phyloP scores from a whole-genome alignment of 2,113 vertebrate genomes.

The Odontesthes bonariensis region DNA sequence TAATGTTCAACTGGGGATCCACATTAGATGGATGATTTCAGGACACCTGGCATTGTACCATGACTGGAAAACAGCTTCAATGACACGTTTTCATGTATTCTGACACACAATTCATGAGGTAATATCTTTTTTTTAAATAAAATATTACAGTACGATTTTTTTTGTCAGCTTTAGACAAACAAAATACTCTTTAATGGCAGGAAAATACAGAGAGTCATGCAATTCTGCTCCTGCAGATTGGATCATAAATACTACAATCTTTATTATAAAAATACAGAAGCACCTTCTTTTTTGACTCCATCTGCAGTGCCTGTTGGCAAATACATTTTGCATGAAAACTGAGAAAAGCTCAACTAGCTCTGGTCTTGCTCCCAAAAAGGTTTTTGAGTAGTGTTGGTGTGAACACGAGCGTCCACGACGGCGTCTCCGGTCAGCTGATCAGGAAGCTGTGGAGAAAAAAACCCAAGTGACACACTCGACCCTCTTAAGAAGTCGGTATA shows the following conservation, averaged over 20 bases:
- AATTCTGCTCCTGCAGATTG: background rate
- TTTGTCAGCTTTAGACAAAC: slow-evolving; percentile 6
- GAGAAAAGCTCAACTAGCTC: background rate
- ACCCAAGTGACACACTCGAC: slow-evolving; percentile 65
- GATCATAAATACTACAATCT: slow-evolving; percentile 26
- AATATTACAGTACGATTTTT: slow-evolving; percentile 10
- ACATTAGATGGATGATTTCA: too few relatives aligned
- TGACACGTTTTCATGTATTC: background rate
- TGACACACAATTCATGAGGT: slow-evolving; percentile 26
- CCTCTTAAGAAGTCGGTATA: slow-evolving; percentile 51
- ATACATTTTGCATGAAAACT: slow-evolving; percentile 5
- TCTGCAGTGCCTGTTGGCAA: slow-evolving; percentile 5
- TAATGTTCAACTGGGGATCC: background rate
- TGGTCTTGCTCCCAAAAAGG: too few relatives aligned
- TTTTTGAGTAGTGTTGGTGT: background rate
- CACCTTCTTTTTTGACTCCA: background rate
- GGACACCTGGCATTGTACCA: background rate
- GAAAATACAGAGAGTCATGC: background rate
- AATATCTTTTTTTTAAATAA: slow-evolving; percentile 1
- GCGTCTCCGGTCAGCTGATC: slow-evolving; percentile 30
- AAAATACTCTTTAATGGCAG: background rate
- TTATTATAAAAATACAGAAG: slow-evolving; percentile 20
- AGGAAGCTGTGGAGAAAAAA: slow-evolving; percentile 72
- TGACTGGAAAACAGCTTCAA: slow-evolving; percentile 10
- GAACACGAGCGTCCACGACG: background rate